Evolutionary conservation across 2,797 vertebrate species (phyloP).

Genomic region (Petrocephalus sullivani): DNA sequence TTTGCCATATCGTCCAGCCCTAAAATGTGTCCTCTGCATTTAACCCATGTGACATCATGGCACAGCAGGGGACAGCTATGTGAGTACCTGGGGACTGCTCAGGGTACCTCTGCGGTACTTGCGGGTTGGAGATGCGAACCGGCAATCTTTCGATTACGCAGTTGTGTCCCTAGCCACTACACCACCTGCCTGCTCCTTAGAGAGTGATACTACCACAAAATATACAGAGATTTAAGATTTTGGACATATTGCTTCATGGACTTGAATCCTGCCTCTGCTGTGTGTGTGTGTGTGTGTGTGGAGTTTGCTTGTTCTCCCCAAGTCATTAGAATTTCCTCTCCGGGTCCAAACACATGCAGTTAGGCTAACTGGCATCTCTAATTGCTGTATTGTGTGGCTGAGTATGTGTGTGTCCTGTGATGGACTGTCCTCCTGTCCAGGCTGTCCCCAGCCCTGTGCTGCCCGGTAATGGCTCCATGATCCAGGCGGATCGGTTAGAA

Average conservation of each 20-base stretch:
- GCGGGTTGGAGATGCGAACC: too few species aligned
- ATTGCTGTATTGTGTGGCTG: neutral
- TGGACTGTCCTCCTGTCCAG: neutral
- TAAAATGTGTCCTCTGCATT: too few species aligned
- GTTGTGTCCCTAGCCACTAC: too few species aligned
- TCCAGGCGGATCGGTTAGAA: neutral
- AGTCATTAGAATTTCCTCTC: neutral
- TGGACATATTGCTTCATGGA: neutral
- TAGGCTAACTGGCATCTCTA: neutral
- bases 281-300: neutral
- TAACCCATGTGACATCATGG: too few species aligned
- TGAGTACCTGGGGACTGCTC: too few species aligned
- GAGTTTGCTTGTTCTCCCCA: neutral
- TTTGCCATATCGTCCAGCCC: too few species aligned
- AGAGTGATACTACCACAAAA: neutral
- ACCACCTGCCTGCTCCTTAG: neutral
- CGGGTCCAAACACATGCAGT: neutral
- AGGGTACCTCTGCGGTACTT: too few species aligned
- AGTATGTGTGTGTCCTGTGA: neutral
- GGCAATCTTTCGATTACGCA: too few species aligned
- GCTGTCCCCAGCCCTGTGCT: neutral
- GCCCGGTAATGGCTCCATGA: neutral
- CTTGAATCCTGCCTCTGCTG: neutral
- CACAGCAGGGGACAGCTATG: too few species aligned
- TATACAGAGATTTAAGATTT: neutral